Percentiles rank a stretch among this genome's conserved stretches.
phyloP scores from a whole-genome alignment of 2,888 invertebrate species.

The Troides oblongomaculatus region DNA sequence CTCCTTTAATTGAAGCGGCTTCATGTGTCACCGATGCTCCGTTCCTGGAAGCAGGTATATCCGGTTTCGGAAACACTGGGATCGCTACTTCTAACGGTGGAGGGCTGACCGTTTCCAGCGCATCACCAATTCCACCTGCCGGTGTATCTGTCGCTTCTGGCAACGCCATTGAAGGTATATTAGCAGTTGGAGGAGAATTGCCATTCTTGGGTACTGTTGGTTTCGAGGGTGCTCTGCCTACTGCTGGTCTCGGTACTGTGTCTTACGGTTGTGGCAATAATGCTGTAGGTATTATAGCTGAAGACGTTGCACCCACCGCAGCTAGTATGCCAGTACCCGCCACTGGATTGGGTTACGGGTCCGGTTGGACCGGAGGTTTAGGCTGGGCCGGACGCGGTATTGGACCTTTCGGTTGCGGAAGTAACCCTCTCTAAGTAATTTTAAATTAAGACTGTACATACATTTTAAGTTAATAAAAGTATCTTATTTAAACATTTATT shows the following conservation, averaged over 20 bases:
- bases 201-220: constrained; percentile 41
- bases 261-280: constrained; percentile 40
- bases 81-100: constrained; percentile 34
- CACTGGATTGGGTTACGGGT: constrained; percentile 21
- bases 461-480: neutral
- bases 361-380: constrained; percentile 18
- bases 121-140: constrained; percentile 36
- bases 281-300: constrained; percentile 33
- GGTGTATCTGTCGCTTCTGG: constrained; percentile 40
- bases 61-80: neutral
- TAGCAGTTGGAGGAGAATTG: constrained; percentile 37
- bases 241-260: constrained; percentile 39
- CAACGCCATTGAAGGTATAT: constrained; percentile 41
- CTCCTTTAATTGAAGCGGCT: constrained; percentile 7
- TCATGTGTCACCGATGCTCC: constrained; percentile 12
- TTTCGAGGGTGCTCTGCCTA: constrained; percentile 38
- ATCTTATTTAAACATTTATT: neutral
- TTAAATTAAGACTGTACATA: neutral
- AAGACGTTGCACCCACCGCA: constrained; percentile 30
- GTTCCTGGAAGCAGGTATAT: neutral
- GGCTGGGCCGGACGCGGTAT: constrained; percentile 26
- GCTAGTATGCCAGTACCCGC: constrained; percentile 27
- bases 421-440: constrained; percentile 11
- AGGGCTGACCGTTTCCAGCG: constrained; percentile 40
- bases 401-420: constrained; percentile 16